Percentiles rank a stretch among this genome's conserved stretches.
Evolutionary conservation across 64 coral and sea anemone species (phyloP).

Genomic region (Montipora sp.): DNA sequence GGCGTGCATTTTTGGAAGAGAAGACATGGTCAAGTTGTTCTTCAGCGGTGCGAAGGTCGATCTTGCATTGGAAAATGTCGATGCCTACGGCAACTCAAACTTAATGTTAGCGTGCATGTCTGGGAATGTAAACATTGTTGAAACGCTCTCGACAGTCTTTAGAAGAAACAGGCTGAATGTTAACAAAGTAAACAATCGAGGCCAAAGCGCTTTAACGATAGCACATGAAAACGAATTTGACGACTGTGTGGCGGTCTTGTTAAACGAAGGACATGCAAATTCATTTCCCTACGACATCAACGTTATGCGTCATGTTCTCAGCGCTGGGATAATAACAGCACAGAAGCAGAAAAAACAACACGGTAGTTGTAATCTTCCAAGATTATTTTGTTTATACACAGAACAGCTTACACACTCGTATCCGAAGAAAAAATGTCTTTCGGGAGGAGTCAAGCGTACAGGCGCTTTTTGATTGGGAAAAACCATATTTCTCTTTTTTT

Average conservation of each 20-base stretch:
- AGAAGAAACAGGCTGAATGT: slow-evolving; percentile 69
- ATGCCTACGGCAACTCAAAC: slow-evolving; percentile 80
- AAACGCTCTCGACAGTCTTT: slow-evolving; percentile 53
- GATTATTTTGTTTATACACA: slow-evolving; percentile 58
- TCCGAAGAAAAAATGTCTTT: slow-evolving; percentile 13
- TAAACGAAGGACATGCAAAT: slow-evolving; percentile 54
- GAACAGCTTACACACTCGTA: slow-evolving; percentile 74
- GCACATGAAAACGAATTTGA: slow-evolving; percentile 34
- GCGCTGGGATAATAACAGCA: slow-evolving; percentile 3
- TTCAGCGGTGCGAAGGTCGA: slow-evolving; percentile 79
- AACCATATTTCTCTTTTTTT: too few species aligned
- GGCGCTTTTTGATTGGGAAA: background rate
- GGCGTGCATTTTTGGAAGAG: slow-evolving; percentile 75
- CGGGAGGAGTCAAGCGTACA: background rate
- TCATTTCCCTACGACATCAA: background rate
- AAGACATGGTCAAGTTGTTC: slow-evolving; percentile 79
- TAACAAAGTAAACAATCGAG: slow-evolving; percentile 63
- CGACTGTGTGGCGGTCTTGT: slow-evolving; percentile 57
- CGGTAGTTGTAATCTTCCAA: slow-evolving; percentile 42
- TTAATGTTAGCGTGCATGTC: slow-evolving; percentile 87
- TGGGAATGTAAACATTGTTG: slow-evolving; percentile 79
- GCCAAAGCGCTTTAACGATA: slow-evolving; percentile 67
- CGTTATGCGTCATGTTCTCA: slow-evolving; percentile 15
- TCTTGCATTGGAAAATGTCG: slow-evolving; percentile 64
- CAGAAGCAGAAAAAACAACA: slow-evolving; percentile 15